phyloP scores from a whole-genome alignment of 64 coral and sea anemone species.

The Stichodactyla mertensii region DNA sequence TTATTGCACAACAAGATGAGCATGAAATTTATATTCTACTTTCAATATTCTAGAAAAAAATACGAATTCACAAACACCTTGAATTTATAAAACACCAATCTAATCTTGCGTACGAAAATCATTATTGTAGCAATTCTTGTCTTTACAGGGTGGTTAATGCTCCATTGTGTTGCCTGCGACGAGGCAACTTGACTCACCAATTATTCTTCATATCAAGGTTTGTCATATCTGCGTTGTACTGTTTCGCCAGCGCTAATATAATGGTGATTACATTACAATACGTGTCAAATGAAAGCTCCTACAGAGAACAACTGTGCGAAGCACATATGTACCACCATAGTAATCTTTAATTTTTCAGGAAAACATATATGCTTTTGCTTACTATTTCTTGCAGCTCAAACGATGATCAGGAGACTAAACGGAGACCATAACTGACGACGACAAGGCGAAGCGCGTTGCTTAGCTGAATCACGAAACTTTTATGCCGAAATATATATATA shows the following conservation, averaged over 20 bases:
- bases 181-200: neutral
- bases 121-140: neutral
- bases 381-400: neutral
- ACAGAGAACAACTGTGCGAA: neutral
- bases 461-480: neutral
- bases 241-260: neutral
- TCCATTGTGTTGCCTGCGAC: neutral
- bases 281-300: neutral
- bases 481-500: neutral
- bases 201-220: neutral
- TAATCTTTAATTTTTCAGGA: neutral
- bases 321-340: neutral
- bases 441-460: neutral
- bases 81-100: neutral
- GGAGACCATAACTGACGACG: neutral
- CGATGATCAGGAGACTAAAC: neutral
- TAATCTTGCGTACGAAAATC: neutral
- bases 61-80: neutral
- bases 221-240: neutral
- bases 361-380: neutral
- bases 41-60: neutral
- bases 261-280: neutral
- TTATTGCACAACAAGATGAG: no score
- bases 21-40: neutral
- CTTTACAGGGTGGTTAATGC: constrained; percentile 5